Conservation (phyloP, 37 sponge, comb jelly and placozoan species). For the Tethya wilhelma region DNA sequence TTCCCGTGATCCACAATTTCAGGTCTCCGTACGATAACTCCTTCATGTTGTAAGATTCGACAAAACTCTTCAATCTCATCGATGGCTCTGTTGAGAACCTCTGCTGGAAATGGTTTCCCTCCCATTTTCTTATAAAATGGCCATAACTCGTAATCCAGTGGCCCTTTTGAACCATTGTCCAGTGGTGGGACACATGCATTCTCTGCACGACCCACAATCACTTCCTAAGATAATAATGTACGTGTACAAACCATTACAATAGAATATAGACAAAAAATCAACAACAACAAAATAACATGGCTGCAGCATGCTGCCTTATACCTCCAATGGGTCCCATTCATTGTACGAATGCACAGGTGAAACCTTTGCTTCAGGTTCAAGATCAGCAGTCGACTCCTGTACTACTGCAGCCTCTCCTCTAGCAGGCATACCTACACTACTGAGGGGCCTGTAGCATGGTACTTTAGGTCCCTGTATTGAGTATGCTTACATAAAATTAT, state of each 20-base stretch:
- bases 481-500: no score
- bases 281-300: not conserved
- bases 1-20: constrained; percentile 36
- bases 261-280: not conserved
- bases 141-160: constrained; percentile 31
- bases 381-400: no score
- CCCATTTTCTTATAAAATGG: constrained; percentile 42
- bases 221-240: constrained; percentile 28
- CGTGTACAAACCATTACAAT: not conserved
- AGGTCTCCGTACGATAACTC: constrained; percentile 73
- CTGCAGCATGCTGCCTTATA: not conserved
- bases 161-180: constrained; percentile 56
- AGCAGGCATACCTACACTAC: no score
- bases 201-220: constrained; percentile 71
- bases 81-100: constrained; percentile 37
- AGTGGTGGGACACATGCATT: constrained; percentile 58
- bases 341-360: constrained; percentile 64
- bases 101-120: constrained; percentile 53
- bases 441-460: no score
- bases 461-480: no score
- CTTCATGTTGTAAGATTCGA: constrained; percentile 50
- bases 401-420: no score
- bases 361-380: no score
- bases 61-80: constrained; percentile 69
- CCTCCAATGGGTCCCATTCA: constrained; percentile 74